Base-by-base conservation (phyloP, 2,888 invertebrate genomes). In the Lordiphosa fenestrarum region DNA sequence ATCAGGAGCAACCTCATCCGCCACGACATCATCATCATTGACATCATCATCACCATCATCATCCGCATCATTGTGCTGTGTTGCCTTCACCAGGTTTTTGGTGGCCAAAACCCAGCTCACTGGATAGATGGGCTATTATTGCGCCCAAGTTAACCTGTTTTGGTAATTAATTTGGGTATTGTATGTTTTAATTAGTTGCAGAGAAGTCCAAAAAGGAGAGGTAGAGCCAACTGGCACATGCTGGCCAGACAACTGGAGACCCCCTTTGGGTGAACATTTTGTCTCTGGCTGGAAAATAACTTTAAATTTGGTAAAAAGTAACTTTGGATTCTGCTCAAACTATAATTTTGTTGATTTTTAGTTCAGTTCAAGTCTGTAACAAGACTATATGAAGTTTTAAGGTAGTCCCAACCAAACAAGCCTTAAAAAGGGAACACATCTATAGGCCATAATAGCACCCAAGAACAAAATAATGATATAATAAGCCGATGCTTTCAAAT, bases 111-210 rank as follows among this genome's bases (percentile, higher is more conserved):
- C 68, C 67, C 71, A 66, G 66, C 58, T 63, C 59, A 62, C 57
- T 73, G 75, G 55, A 71, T 82, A 63, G 62, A 60, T 65, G 76
- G 76, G 59, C 80, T 69, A 75, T 84, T 81, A 75, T 71, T 84
- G 87, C 81, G 76, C 86, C 85, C 85, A 88, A 87, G 86, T 87
- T 87, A 88, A 87, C 86, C 87, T 86, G 87, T 86, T 87, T 88
- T 86, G 83, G 87, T 87, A 88, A 88, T 87, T 88, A 87, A 88
- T 88, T 88, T 87, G 72, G 82, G 84, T 84, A 87, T 87, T 87
- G 88, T 88, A 86, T 86, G 86, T 82, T 86, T 88, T 86, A 88
- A 88, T 88, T 87, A 87, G 87, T 85, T 69, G 62, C 68, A 63
- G 57, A 75, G 50, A 36, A 49, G 49, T 61, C 60, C 10, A 15